These are phyloP conservation scores for Emydocephalus ijimae DNA, from an alignment of 2,113 vertebrate species.

Conservation along the genomic window DNA sequence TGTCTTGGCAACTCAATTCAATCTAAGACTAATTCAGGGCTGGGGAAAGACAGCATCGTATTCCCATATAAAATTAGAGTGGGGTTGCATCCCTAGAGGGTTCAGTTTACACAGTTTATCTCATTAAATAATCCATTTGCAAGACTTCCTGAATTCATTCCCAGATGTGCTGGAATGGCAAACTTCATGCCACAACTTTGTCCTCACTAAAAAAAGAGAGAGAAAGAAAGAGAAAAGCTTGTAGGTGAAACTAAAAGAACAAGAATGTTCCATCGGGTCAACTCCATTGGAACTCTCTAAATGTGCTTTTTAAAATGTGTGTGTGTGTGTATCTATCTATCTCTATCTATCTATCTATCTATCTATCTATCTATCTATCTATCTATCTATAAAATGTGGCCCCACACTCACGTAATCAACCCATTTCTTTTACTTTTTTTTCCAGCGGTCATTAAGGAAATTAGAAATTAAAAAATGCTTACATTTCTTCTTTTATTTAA, in stretches of 20 bases:
- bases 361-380: too few relatives aligned
- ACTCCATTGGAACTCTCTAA: too few relatives aligned
- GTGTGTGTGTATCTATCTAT: too few relatives aligned
- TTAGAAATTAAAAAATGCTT: too few relatives aligned
- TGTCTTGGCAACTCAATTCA: conserved; percentile 47
- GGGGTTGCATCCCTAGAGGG: conserved; percentile 4
- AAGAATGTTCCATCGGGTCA: background rate
- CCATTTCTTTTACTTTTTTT: too few relatives aligned
- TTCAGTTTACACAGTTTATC: background rate
- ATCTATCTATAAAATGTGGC: too few relatives aligned
- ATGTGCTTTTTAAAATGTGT: too few relatives aligned
- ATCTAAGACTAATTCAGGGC: conserved; percentile 47
- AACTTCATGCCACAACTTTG: background rate
- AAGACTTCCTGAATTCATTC: conserved; percentile 12
- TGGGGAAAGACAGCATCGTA: conserved; percentile 43
- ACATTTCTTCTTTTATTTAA: too few relatives aligned
- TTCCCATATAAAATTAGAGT: conserved; percentile 19
- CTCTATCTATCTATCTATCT: too few relatives aligned
- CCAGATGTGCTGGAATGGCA: background rate
- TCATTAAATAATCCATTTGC: conserved; percentile 12
- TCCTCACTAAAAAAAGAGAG: background rate
- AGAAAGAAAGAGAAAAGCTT: background rate
- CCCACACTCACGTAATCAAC: too few relatives aligned
- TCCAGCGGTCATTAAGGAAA: too few relatives aligned
- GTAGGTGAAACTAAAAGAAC: background rate